A percentile compares a stretch with the other conserved stretches of the same genome.
These are phyloP conservation scores for Lissonota sp. DNA, from an alignment of 2,888 invertebrate genomes.

Conservation along the genomic window DNA sequence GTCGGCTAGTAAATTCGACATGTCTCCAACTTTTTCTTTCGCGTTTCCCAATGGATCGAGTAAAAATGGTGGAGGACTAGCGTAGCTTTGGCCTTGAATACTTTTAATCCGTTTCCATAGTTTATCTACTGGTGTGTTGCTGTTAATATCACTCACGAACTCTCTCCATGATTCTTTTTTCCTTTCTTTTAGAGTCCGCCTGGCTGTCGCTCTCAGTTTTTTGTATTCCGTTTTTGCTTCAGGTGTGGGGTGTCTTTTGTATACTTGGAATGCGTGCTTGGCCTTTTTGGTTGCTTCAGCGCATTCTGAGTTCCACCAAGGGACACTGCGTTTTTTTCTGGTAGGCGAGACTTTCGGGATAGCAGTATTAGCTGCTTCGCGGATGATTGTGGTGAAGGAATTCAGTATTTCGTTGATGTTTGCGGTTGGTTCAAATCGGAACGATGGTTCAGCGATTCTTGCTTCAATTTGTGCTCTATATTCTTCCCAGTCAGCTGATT, in stretches of 20 bases:
- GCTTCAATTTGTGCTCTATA: no score
- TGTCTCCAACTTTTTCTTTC: not conserved
- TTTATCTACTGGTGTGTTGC: not conserved
- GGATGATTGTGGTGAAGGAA: not conserved
- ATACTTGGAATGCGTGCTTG: constrained; percentile 8
- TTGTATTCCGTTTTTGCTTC: not conserved
- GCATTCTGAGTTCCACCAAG: constrained; percentile 17
- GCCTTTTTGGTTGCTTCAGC: not conserved
- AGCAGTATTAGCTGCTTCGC: not conserved
- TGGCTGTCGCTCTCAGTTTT: no score
- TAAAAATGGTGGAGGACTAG: not conserved
- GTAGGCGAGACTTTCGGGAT: not conserved
- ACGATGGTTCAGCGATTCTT: no score
- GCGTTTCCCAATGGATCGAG: not conserved
- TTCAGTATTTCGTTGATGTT: no score
- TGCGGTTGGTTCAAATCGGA: no score
- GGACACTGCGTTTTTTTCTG: not conserved
- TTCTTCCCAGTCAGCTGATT: no score
- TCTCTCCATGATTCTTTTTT: constrained; percentile 2
- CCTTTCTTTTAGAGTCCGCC: not conserved
- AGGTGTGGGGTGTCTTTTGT: not conserved
- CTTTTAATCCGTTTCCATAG: not conserved
- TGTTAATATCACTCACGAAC: not conserved
- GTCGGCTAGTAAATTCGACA: not conserved
- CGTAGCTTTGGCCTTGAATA: not conserved